Conservation (phyloP, 1,140 invertebrate species). For the Chionoecetes opilio region DNA sequence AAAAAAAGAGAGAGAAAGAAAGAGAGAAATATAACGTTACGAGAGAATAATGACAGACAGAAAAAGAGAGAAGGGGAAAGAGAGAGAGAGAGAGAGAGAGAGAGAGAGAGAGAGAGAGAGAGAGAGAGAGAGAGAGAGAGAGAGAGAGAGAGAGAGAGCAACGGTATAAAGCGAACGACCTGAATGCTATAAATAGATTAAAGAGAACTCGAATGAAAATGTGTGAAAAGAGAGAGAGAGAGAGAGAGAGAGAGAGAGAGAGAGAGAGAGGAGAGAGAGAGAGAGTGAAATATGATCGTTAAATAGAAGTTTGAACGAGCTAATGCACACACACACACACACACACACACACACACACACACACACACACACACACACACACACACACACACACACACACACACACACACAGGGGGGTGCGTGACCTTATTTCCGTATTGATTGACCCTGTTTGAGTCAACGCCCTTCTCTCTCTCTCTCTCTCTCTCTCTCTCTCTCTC, state of each 20-base stretch:
- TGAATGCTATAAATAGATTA: no score
- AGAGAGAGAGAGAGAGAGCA: neutral
- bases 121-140: neutral
- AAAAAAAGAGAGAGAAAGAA: neutral
- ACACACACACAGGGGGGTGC: neutral
- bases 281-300: neutral
- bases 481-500: constrained; percentile 27
- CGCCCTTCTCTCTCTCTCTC: neutral
- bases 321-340: neutral
- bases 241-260: neutral
- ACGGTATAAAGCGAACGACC: no score
- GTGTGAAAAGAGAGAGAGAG: no score
- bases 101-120: neutral
- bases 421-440: constrained; percentile 15
- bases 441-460: constrained; percentile 10
- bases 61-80: neutral
- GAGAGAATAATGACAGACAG: neutral
- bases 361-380: constrained; percentile 27
- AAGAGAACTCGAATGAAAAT: no score
- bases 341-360: constrained; percentile 27
- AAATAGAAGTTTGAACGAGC: neutral
- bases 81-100: neutral
- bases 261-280: neutral
- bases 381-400: constrained; percentile 27
- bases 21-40: neutral